Base-by-base conservation (phyloP, 1,140 invertebrate species). In the Contarinia nasturtii region DNA sequence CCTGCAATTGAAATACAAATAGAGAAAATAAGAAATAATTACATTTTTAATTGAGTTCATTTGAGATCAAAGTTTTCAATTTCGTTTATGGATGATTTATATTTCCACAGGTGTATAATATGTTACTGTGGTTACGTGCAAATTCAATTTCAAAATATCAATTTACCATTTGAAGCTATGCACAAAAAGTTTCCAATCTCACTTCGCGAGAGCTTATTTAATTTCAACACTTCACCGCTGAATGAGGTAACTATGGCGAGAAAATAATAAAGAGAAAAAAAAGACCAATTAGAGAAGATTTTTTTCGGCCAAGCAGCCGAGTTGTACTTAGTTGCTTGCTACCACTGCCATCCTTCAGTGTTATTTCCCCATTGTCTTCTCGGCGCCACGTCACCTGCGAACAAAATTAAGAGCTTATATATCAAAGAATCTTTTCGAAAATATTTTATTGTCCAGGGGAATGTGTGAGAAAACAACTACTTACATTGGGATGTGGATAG, bases 141-240 rank as follows among this genome's bases (percentile, higher is more conserved):
- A 27, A 27, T 27, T 27, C 10, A 3, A 27, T 5, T 27, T 27
- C 3, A 27, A 27, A 27, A 27, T 27, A 27, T 27, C 27, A 27
- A 27, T 27, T 27, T 27, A 27, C 77, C 77, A 52, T 86, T 88
- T 53, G 74, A 80, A n/a, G 85, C 85, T 41, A 87, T 86, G 63
- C 83, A 87, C 43, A 86, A 67, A 64, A 87, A 89, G 47, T 81
- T 80, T n/a, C 81, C 82, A 86, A 90, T 90, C 61, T 90, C 84
- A 46, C 80, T 77, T 46, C 87, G 70, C 48, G 78, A 80, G 54
- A 91, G 82, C 67, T 86, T 86, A 41, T 71, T 73, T 50, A 91
- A 67, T 52, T 76, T 77, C 48, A 91, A 62, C 12, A 82, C 74
- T 55, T 86, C 78, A 37, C 83, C 81, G 51, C 79, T 67, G 50